These are phyloP conservation scores for Clytia hemisphaerica DNA, from an alignment of 30 jellyfish, hydroid and myxozoan species.

Conservation along the genomic window DNA sequence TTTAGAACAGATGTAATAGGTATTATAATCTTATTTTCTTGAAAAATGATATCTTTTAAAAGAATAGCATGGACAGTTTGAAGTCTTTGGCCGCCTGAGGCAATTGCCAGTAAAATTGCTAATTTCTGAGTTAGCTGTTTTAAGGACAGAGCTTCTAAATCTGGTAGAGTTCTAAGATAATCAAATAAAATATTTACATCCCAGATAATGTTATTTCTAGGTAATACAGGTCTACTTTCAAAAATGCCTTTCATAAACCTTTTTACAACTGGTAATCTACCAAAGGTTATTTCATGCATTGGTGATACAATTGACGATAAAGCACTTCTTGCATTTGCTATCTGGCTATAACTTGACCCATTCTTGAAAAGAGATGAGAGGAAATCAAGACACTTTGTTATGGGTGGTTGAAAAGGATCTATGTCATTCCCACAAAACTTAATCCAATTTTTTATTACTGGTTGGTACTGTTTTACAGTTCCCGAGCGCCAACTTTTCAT, in stretches of 20 bases:
- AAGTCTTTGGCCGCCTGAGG: constrained; percentile 18
- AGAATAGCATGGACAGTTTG: constrained; percentile 25
- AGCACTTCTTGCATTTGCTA: constrained; percentile 26
- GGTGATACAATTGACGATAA: neutral
- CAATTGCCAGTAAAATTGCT: neutral
- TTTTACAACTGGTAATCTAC: neutral
- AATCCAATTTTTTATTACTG: constrained; percentile 3
- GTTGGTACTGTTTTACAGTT: constrained; percentile 16
- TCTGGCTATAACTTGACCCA: constrained; percentile 18
- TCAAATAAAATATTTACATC: constrained; percentile 16
- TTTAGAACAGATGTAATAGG: too few species aligned
- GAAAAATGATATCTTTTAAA: too few species aligned
- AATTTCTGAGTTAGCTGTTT: neutral
- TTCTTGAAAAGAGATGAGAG: neutral
- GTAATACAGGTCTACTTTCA: constrained; percentile 11
- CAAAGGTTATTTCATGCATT: neutral
- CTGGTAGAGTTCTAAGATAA: neutral
- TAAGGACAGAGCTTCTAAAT: neutral
- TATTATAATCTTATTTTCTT: too few species aligned
- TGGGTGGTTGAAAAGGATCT: constrained; percentile 3
- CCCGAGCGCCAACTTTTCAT: constrained; percentile 19
- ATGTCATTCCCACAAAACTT: constrained; percentile 9
- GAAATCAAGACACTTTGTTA: constrained; percentile 8
- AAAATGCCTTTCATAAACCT: constrained; percentile 34
- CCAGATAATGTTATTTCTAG: constrained; percentile 16